Conservation (phyloP, 2,888 invertebrate genomes). For the Aleiodes leptofemur region DNA sequence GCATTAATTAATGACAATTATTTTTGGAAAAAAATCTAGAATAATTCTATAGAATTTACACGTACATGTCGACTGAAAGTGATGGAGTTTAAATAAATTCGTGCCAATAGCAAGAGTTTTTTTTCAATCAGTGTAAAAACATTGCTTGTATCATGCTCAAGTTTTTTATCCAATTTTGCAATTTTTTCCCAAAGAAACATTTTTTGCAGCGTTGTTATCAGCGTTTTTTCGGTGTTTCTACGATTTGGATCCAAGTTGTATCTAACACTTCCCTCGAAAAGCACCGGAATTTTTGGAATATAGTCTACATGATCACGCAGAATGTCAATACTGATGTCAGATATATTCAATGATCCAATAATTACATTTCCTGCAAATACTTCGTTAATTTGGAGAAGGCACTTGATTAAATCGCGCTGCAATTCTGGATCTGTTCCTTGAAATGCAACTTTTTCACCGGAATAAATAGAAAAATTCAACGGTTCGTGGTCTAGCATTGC, state of each 20-base stretch:
- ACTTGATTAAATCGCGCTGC: conserved; percentile 56
- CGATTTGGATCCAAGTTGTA: conserved; percentile 61
- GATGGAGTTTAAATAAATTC: conserved; percentile 57
- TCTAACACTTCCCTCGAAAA: conserved; percentile 61
- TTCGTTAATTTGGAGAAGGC: conserved; percentile 58
- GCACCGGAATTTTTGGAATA: conserved; percentile 58
- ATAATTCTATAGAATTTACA: conserved; percentile 11
- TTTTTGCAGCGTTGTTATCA: conserved; percentile 59
- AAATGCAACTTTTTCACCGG: conserved; percentile 59
- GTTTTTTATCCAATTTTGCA: conserved; percentile 57
- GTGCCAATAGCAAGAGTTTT: conserved; percentile 59
- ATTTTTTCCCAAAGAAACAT: conserved; percentile 62
- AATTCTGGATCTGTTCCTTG: conserved; percentile 51
- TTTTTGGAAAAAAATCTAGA: conserved; percentile 2
- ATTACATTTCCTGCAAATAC: conserved; percentile 58
- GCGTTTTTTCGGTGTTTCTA: conserved; percentile 53
- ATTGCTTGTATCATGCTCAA: conserved; percentile 57
- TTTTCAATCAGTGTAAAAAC: conserved; percentile 59
- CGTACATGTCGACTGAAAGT: conserved; percentile 54
- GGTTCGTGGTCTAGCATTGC: conserved; percentile 51
- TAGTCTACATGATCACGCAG: conserved; percentile 59
- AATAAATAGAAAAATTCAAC: conserved; percentile 53
- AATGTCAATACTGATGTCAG: conserved; percentile 54
- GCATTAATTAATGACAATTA: neutral
- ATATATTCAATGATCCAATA: conserved; percentile 57